Percentiles rank a stretch among this genome's conserved stretches.
These are phyloP conservation scores for Todiramphus chloris DNA, from an alignment of 2,113 vertebrate species.

Conservation along the genomic window DNA sequence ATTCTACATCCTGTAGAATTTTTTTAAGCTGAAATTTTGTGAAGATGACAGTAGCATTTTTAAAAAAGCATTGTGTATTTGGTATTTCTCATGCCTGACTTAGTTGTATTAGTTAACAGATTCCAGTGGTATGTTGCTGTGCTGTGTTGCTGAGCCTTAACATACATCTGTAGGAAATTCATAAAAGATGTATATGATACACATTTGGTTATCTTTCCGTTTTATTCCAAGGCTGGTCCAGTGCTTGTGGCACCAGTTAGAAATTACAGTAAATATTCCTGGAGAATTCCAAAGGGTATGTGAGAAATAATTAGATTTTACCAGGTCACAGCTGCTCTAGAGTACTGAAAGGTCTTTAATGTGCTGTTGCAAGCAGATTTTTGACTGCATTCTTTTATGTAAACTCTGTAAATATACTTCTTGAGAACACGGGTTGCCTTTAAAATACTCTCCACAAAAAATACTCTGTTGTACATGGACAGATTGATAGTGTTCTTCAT, in stretches of 20 bases:
- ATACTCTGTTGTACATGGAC: neutral
- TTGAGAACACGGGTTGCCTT: neutral
- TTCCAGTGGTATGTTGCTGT: slow-evolving; percentile 32
- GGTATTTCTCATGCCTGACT: slow-evolving; percentile 10
- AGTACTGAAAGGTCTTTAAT: slow-evolving; percentile 63
- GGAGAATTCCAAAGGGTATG: slow-evolving; percentile 66
- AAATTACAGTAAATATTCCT: slow-evolving; percentile 64
- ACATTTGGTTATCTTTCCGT: slow-evolving; percentile 61
- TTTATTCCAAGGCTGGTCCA: slow-evolving; percentile 60
- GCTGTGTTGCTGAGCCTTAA: slow-evolving; percentile 25
- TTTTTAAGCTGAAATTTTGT: neutral
- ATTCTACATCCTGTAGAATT: neutral
- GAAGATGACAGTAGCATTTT: slow-evolving; percentile 36
- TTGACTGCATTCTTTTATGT: slow-evolving; percentile 49
- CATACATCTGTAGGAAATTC: slow-evolving; percentile 47
- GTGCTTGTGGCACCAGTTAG: slow-evolving; percentile 61
- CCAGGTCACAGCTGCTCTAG: slow-evolving; percentile 65
- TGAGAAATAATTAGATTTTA: slow-evolving; percentile 78
- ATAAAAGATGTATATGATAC: slow-evolving; percentile 50
- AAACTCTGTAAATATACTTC: neutral
- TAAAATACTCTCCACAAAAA: neutral
- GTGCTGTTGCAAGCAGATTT: slow-evolving; percentile 57
- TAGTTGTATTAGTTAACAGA: slow-evolving; percentile 43
- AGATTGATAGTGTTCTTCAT: neutral
- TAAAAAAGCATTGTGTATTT: neutral